These are phyloP conservation scores for Accipiter cooperii DNA, from an alignment of 2,113 vertebrate species.

Conservation along the genomic window DNA sequence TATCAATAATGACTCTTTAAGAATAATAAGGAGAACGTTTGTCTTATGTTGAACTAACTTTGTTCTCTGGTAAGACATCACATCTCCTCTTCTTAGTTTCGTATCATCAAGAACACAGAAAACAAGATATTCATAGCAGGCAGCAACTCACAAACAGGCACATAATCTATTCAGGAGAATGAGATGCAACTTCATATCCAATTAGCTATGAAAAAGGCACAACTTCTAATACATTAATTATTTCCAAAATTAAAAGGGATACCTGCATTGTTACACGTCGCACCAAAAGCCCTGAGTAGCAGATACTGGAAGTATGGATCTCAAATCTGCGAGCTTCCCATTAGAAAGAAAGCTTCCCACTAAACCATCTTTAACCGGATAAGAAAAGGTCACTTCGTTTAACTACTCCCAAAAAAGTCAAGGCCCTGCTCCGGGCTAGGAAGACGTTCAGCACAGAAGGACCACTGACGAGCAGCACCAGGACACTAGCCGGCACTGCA, in stretches of 20 bases:
- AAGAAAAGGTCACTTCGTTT: neutral
- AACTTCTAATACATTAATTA: neutral
- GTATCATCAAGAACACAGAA: neutral
- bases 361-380: neutral
- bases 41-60: neutral
- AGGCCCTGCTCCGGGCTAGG: neutral
- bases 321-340: neutral
- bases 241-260: neutral
- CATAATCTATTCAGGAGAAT: rapidly evolving
- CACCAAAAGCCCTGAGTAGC: neutral
- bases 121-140: rapidly evolving
- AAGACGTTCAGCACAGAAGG: neutral
- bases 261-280: rapidly evolving
- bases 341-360: neutral
- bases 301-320: rapidly evolving
- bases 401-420: neutral
- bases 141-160: neutral
- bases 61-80: neutral
- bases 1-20: too few relatives aligned
- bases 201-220: neutral
- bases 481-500: neutral
- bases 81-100: neutral
- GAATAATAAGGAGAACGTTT: neutral
- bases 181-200: neutral
- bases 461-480: neutral